Conservation (phyloP, 1,140 invertebrate species). For the Meloidogyne hapla region DNA sequence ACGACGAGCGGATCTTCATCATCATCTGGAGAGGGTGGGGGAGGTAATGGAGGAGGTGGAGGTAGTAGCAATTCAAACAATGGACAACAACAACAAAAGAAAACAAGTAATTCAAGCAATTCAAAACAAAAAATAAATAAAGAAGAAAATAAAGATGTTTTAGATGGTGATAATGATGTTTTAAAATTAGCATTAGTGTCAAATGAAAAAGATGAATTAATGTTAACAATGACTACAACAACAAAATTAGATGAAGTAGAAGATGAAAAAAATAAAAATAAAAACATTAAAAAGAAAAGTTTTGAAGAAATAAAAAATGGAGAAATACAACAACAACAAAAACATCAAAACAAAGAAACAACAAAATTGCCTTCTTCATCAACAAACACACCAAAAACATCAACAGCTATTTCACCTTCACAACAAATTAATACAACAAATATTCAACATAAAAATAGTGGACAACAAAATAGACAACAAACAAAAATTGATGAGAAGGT, state of each 20-base stretch:
- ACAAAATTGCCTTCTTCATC: not conserved
- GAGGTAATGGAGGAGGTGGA: not conserved
- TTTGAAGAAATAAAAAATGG: constrained; percentile 13
- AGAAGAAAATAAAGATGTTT: not conserved
- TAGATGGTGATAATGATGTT: not conserved
- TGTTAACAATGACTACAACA: constrained; percentile 10
- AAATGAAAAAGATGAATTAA: constrained; percentile 2
- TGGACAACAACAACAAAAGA: constrained; percentile 6
- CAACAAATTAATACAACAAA: no score
- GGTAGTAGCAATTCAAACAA: not conserved
- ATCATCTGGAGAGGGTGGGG: not conserved
- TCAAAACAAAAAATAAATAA: not conserved
- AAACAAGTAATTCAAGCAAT: not conserved
- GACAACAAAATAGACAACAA: no score
- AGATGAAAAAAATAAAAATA: not conserved
- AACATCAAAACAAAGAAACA: not conserved
- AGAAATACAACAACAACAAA: not conserved
- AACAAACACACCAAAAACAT: not conserved
- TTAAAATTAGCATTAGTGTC: constrained; percentile 2
- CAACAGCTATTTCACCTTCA: no score
- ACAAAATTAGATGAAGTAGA: not conserved
- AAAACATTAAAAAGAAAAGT: not conserved
- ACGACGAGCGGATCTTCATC: constrained; percentile 4
- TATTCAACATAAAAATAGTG: no score
- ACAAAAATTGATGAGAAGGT: no score